These are phyloP conservation scores for Adelphocoris suturalis DNA, from an alignment of 2,888 invertebrate species.

Conservation along the genomic window DNA sequence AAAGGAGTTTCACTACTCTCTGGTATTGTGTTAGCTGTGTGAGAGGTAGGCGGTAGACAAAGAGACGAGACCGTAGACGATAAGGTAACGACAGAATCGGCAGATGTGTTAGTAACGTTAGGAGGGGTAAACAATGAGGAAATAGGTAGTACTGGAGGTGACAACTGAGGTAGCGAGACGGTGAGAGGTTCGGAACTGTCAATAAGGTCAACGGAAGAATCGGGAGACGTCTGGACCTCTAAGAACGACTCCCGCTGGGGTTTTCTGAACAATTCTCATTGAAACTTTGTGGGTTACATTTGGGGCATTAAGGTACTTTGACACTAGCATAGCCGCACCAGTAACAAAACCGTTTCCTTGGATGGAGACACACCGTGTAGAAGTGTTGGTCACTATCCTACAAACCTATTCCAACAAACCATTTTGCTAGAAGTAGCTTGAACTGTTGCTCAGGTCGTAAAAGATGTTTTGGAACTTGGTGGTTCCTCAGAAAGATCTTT, in stretches of 20 bases:
- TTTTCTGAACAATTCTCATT: background rate
- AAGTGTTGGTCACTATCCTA: no score
- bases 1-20: background rate
- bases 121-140: background rate
- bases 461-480: background rate
- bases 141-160: no score
- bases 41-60: background rate
- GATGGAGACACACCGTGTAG: no score
- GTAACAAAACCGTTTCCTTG: no score
- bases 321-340: no score
- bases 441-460: background rate
- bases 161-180: background rate
- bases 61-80: background rate
- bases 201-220: no score
- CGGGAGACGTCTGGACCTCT: background rate
- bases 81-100: background rate
- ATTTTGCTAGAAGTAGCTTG: background rate
- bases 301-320: no score
- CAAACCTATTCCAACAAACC: conserved; percentile 59
- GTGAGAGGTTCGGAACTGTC: no score
- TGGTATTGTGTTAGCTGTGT: background rate
- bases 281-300: no score
- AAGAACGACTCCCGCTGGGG: background rate
- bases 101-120: no score
- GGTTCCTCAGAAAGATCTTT: background rate